These are phyloP conservation scores for Ypsolopha sequella DNA, from an alignment of 2,888 invertebrate species.

Conservation along the genomic window DNA sequence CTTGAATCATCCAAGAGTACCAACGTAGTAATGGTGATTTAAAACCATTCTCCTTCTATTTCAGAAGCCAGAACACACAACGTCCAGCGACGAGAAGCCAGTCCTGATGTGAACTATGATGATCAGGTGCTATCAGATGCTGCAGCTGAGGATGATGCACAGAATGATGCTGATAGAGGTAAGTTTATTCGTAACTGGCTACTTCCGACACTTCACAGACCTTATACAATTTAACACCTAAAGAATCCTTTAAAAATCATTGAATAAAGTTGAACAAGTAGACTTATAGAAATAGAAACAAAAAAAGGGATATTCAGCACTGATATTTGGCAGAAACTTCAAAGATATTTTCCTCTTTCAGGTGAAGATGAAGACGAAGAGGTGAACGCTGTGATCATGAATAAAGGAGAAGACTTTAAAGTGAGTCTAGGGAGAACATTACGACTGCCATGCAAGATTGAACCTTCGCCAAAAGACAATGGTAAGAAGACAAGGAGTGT, in stretches of 20 bases:
- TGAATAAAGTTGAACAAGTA: too few species aligned
- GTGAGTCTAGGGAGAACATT: conserved; percentile 22
- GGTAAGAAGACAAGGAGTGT: conserved; percentile 34
- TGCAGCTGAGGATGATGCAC: conserved; percentile 36
- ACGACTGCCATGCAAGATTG: conserved; percentile 34
- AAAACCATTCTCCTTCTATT: conserved; percentile 18
- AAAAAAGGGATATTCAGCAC: too few species aligned
- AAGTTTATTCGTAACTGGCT: conserved; percentile 5
- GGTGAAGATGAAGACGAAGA: conserved; percentile 26
- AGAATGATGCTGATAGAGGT: conserved; percentile 40
- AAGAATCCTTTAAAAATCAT: too few species aligned
- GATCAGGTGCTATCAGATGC: conserved; percentile 32
- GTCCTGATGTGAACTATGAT: conserved; percentile 23
- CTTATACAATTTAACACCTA: too few species aligned
- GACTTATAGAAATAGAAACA: too few species aligned
- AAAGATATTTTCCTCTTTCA: conserved; percentile 11
- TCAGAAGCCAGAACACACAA: conserved; percentile 39
- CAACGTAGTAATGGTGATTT: too few species aligned
- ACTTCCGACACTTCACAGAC: too few species aligned
- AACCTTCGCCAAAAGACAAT: conserved; percentile 18
- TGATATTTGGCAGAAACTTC: too few species aligned
- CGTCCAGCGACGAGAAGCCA: conserved; percentile 27
- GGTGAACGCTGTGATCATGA: conserved; percentile 21
- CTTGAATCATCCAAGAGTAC: too few species aligned
- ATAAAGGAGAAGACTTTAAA: conserved; percentile 25